Evolutionary conservation across 2,113 vertebrate species (phyloP).

Genomic region (Ameiurus melas): DNA sequence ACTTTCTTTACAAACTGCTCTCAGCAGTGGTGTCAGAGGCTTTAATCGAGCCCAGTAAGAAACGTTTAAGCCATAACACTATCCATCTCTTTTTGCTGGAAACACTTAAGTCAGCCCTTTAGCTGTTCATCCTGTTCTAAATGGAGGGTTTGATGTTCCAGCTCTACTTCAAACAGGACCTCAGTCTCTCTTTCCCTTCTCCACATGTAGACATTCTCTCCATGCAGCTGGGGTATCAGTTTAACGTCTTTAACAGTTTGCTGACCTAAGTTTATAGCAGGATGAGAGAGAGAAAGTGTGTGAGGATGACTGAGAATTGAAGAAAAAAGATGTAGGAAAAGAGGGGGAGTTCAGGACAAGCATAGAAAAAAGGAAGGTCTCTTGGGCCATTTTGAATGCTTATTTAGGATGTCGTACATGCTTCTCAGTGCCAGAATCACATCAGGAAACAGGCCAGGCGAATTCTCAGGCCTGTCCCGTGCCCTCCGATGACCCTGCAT

Average conservation of each 20-base stretch:
- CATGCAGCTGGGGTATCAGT: conserved; percentile 65
- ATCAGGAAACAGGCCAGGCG: conserved; percentile 79
- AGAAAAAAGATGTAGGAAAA: conserved; percentile 6
- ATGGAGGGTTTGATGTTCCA: conserved; percentile 48
- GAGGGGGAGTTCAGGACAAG: background rate
- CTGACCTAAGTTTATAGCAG: conserved; percentile 67
- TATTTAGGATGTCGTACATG: conserved; percentile 68
- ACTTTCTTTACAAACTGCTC: conserved; percentile 29
- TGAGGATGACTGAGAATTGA: background rate
- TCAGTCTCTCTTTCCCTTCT: conserved; percentile 25
- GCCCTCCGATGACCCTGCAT: conserved; percentile 71
- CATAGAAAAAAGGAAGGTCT: conserved; percentile 63
- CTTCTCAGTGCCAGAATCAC: conserved; percentile 65
- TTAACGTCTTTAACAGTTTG: conserved; percentile 51
- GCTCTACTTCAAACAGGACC: conserved; percentile 40
- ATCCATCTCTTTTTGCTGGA: conserved; percentile 43
- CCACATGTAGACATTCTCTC: conserved; percentile 41
- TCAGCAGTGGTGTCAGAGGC: conserved; percentile 15
- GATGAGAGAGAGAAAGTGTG: background rate
- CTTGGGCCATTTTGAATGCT: conserved; percentile 69
- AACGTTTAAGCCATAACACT: conserved; percentile 38
- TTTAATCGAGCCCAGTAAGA: conserved; percentile 35
- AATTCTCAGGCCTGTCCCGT: conserved; percentile 68
- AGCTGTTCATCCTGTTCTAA: conserved; percentile 32
- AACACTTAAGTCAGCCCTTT: conserved; percentile 40